These are phyloP conservation scores for Homarus gammarus DNA, from an alignment of 2,888 invertebrate genomes.

Conservation along the genomic window DNA sequence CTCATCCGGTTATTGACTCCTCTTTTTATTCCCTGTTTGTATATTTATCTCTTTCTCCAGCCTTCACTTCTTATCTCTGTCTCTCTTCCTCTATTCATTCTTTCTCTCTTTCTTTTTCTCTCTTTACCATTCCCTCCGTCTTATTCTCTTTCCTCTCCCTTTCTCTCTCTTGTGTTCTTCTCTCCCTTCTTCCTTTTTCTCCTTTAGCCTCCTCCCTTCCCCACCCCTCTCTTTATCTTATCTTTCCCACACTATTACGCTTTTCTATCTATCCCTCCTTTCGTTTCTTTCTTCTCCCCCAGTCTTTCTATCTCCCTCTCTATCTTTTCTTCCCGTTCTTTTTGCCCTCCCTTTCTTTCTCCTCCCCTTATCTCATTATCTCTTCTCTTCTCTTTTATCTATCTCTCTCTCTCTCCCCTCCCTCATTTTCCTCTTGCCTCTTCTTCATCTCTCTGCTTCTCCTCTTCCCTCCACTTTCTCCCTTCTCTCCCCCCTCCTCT, in stretches of 20 bases:
- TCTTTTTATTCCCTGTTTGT: no score
- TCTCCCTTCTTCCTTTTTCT: not conserved
- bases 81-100: no score
- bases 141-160: not conserved
- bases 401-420: not conserved
- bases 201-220: not conserved
- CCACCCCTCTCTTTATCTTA: not conserved
- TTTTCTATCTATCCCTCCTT: not conserved
- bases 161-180: not conserved
- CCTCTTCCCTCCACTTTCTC: not conserved
- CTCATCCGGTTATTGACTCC: not conserved
- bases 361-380: not conserved
- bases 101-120: no score
- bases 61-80: no score
- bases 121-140: not conserved
- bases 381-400: not conserved
- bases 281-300: not conserved
- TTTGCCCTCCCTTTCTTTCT: not conserved
- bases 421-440: not conserved
- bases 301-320: not conserved
- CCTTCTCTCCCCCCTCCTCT: not conserved
- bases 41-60: no score
- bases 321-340: not conserved
- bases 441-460: not conserved
- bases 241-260: no score